Evolutionary conservation across 1,140 invertebrate species (phyloP), one percentile per base, ranked within the genome.

Genomic region (Lycorma delicatula): DNA sequence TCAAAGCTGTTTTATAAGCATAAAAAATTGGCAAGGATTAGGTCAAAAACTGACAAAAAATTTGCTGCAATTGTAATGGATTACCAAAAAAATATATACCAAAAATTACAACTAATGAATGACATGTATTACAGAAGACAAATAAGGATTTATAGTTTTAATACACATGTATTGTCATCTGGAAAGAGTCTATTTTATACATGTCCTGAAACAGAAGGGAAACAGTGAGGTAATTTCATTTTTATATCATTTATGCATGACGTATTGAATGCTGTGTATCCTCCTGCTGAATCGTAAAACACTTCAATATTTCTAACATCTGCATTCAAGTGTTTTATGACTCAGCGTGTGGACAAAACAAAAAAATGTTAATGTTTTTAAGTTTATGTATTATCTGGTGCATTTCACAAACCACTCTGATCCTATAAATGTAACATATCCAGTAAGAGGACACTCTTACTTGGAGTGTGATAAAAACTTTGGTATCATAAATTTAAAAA

Each of bases 81-180:
- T 44, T 66, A 55, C 53, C 31, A 28, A 46, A 50, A 58, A 61
- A 58, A 70, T 26, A 25, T 44, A 13, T 26, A 46, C 53, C 53
- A 26, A 55, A 55, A 16, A 55, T 58, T 34, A 26, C 61, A n/a
- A 67, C 63, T 11, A 68, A 66, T n/a, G n/a, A n/a, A n/a, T 44
- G 64, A 67, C 36, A 62, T 64, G 1, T 67, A 67, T 54, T 68
- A 67, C 44, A 66, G 56, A 52, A 25, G 66, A 11, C 61, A 66
- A 58, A 48, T 66, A 11, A 61, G 62, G 5, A 12, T 63, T 26
- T 65, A 59, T 56, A 6, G 27, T 31, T 68, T 68, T 49, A 68
- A 64, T 54, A 61, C 66, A 18, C 65, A 68, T 48, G 31, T 56
- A 25, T 34, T 64, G 16, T 61, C 61, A 26, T 47, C 50, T 28